These are phyloP conservation scores for Chelon labrosus DNA, from an alignment of 2,797 vertebrate species.

Conservation along the genomic window DNA sequence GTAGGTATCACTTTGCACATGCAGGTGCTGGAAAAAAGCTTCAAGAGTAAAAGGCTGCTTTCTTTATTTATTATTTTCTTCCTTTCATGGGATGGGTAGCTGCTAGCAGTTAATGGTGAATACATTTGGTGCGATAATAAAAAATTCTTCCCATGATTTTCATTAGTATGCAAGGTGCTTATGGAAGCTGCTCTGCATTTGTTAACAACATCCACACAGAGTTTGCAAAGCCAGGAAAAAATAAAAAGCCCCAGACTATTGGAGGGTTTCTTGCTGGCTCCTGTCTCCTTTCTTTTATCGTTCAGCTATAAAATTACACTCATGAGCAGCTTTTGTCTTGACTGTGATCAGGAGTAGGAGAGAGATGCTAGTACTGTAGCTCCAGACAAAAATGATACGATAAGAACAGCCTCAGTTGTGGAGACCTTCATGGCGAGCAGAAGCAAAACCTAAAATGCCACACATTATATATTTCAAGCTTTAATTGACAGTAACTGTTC, in stretches of 20 bases:
- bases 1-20: conserved; percentile 43
- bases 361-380: neutral
- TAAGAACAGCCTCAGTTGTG: conserved; percentile 10
- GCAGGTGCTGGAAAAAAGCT: conserved; percentile 24
- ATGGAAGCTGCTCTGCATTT: conserved; percentile 70
- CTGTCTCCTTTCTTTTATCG: conserved; percentile 26
- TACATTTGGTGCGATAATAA: conserved; percentile 63
- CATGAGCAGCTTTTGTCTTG: conserved; percentile 43
- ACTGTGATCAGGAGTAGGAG: conserved; percentile 31
- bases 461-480: conserved; percentile 13
- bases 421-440: neutral
- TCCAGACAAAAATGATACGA: neutral
- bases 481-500: conserved; percentile 27
- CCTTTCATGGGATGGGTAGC: conserved; percentile 43
- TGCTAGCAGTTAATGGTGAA: conserved; percentile 63
- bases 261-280: conserved; percentile 25
- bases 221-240: conserved; percentile 39
- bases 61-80: conserved; percentile 29
- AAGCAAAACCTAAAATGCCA: neutral
- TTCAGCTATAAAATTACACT: conserved; percentile 35
- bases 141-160: conserved; percentile 55
- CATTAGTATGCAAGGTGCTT: conserved; percentile 73
- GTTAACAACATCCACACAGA: conserved; percentile 62
- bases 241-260: conserved; percentile 39
- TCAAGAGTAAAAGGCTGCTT: conserved; percentile 32